These are phyloP conservation scores for Thalassophryne amazonica DNA, from an alignment of 2,797 vertebrate species.

Conservation along the genomic window DNA sequence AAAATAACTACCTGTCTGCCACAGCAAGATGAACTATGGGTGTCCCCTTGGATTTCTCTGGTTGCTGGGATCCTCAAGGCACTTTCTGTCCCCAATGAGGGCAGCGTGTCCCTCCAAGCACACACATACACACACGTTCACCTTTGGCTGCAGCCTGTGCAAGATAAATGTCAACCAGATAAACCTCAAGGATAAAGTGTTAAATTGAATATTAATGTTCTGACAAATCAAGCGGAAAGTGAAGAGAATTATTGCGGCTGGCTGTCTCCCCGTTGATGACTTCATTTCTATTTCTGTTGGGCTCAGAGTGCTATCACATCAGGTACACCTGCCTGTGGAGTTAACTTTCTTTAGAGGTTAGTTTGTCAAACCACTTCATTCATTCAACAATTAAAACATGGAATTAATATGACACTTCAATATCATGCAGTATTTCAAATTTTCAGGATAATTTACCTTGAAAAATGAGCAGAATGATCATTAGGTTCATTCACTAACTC, in stretches of 20 bases:
- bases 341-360: background rate
- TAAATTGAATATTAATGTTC: constrained; percentile 63
- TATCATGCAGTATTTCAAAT: too few relatives aligned
- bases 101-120: too few relatives aligned
- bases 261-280: constrained; percentile 36
- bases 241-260: constrained; percentile 45
- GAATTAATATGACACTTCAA: too few relatives aligned
- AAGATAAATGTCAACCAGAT: constrained; percentile 62
- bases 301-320: constrained; percentile 14
- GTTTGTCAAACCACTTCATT: background rate
- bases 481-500: too few relatives aligned
- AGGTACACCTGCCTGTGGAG: background rate
- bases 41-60: too few relatives aligned
- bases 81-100: too few relatives aligned
- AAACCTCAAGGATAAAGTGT: constrained; percentile 55
- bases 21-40: too few relatives aligned
- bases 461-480: too few relatives aligned
- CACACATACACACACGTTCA: constrained; percentile 11
- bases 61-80: too few relatives aligned
- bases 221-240: constrained; percentile 59
- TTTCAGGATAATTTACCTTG: too few relatives aligned
- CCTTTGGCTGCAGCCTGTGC: constrained; percentile 32
- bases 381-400: too few relatives aligned
- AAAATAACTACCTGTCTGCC: too few relatives aligned
- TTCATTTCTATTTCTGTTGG: constrained; percentile 33